Base-by-base conservation (phyloP, 2,113 vertebrate genomes). In the Thalassarche chlororhynchos region DNA sequence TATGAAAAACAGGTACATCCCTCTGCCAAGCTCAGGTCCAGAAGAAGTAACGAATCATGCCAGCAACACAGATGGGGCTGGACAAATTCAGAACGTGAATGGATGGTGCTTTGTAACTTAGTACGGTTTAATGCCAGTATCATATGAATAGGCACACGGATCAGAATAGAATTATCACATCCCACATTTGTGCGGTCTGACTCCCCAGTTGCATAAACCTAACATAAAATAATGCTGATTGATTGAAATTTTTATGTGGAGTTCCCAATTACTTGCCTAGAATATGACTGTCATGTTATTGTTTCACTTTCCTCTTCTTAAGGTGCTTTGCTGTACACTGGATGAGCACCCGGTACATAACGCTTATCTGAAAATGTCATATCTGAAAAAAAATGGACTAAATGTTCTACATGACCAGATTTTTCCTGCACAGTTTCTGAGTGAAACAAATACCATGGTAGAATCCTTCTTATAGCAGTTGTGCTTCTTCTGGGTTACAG, bases 161-260 rank as follows among this genome's bases (percentile, higher is more conserved):
- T 84, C 54, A 95, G 87, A 92, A 95, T 68, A 90, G 72, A 91
- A 76, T 71, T 91, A 76, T 64, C 77, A 78, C 84, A 89, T 90
- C 90, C 87, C 42, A 89, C 77, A 57, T 84, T 78, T 76, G 77
- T 72, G 81, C 95, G 80, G 40, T 89, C 57, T 94, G 89, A 94
- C 62, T 96, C 69, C 46, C 89, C 40, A 38, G 34, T 84, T 82
- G n/a, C 77, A 84, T 69, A 87, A 90, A 83, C 6, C 25, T 25
- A 62, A 77, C 47, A 81, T 21, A 84, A 89, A 93, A 87, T 78
- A 89, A 71, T 84, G 11, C 14, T 74, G 42, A 52, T 25, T 57
- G 52, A 92, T 25, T 57, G 52, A 92, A 95, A 42, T 76, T 75
- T 84, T 84, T 26, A 52, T 57, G 64, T 69, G 86, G 66, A 64